These are phyloP conservation scores for Hesperophylax magnus DNA, from an alignment of 1,140 invertebrate species.

Conservation along the genomic window DNA sequence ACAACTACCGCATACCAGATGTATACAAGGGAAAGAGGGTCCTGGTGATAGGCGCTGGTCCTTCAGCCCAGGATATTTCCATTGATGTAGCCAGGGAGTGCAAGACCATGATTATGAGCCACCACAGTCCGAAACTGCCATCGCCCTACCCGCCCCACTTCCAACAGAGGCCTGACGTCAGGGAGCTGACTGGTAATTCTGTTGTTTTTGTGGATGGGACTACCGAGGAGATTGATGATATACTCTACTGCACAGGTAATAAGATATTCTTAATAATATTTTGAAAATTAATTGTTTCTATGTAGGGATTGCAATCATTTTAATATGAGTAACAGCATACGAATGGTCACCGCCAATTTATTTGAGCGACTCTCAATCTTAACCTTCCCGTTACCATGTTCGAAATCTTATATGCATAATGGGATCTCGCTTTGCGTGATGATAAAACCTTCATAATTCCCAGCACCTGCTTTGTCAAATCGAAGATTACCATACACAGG, in stretches of 20 bases:
- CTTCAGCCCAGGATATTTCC: conserved; percentile 88
- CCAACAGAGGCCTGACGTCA: conserved; percentile 76
- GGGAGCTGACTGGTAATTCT: conserved; percentile 69
- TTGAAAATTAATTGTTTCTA: too few species aligned
- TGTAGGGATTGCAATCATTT: too few species aligned
- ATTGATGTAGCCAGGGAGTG: conserved; percentile 81
- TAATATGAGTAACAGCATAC: too few species aligned
- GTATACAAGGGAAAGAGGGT: conserved; percentile 78
- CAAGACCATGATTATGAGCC: conserved; percentile 77
- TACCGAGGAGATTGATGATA: conserved; percentile 75
- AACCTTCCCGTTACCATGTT: too few species aligned
- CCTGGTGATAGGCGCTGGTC: conserved; percentile 86
- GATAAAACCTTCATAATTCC: too few species aligned
- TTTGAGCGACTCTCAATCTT: too few species aligned
- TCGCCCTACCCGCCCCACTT: conserved; percentile 76
- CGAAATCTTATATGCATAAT: too few species aligned
- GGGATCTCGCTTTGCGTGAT: too few species aligned
- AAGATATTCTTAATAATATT: too few species aligned
- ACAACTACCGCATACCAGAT: conserved; percentile 85
- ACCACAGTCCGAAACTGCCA: conserved; percentile 72
- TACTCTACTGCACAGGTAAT: conserved; percentile 86
- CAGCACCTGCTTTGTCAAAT: too few species aligned
- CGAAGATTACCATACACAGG: too few species aligned
- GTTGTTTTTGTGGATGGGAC: conserved; percentile 76
- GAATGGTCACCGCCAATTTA: too few species aligned